Evolutionary conservation across 2,797 vertebrate genomes (phyloP).

Genomic region (Dendrocincla fuliginosa): DNA sequence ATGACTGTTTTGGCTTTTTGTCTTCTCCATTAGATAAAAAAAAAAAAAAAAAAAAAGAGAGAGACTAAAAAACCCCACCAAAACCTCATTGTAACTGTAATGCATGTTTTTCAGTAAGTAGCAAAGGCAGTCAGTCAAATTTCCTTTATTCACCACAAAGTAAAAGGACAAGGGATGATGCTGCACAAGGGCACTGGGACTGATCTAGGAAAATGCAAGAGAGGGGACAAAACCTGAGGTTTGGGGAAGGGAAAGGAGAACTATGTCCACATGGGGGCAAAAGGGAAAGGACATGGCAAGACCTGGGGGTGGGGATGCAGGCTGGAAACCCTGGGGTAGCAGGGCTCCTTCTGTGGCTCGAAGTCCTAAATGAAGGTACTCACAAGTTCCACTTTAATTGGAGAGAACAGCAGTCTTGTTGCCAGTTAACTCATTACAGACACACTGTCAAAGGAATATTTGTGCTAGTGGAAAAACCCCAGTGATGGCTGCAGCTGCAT

Average conservation of each 20-base stretch:
- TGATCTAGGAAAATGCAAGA: background rate
- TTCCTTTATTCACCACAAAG: background rate
- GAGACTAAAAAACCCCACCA: background rate
- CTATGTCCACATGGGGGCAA: rapidly evolving
- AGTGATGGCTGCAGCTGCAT: conserved; percentile 1
- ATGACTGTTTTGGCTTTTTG: background rate
- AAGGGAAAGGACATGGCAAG: background rate
- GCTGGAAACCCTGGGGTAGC: background rate
- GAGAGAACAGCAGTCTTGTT: conserved; percentile 13
- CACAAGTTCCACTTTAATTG: background rate
- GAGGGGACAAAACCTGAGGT: background rate
- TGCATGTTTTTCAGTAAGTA: background rate
- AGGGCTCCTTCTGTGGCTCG: background rate
- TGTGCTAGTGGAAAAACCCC: conserved; percentile 1
- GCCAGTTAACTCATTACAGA: background rate
- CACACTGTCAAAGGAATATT: conserved; percentile 52
- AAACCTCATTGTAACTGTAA: background rate
- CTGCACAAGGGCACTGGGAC: background rate
- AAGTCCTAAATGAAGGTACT: conserved; percentile 12
- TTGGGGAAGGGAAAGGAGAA: background rate
- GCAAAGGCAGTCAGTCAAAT: background rate
- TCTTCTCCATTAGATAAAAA: background rate
- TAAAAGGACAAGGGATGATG: background rate
- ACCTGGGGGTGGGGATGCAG: background rate
- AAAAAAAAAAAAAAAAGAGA: background rate